Conservation (phyloP, 2,113 vertebrate species). For the Lagenorhynchus albirostris region DNA sequence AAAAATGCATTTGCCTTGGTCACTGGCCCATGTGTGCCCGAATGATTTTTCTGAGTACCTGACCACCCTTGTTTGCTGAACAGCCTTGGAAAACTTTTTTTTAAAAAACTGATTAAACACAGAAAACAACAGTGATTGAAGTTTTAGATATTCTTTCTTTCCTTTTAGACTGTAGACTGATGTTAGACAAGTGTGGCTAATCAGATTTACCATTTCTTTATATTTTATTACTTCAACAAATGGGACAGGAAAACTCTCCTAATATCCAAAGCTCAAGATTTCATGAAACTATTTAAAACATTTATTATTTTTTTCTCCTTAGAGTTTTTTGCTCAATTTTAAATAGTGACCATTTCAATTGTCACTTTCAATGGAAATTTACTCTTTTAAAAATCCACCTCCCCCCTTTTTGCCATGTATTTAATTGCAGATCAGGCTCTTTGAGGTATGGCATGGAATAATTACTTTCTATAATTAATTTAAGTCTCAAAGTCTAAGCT, state of each 20-base stretch:
- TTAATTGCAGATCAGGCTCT: neutral
- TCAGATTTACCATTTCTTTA: slow-evolving; percentile 43
- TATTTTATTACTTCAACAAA: slow-evolving; percentile 57
- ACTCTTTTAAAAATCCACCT: neutral
- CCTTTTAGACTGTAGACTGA: neutral
- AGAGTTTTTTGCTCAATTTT: neutral
- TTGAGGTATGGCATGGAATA: neutral
- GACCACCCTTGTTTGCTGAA: neutral
- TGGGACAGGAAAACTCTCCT: slow-evolving; percentile 9
- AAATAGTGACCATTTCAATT: neutral
- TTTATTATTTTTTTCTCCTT: neutral
- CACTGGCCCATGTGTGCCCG: neutral
- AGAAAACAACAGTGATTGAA: neutral
- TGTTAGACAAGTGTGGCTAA: neutral
- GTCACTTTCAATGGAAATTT: slow-evolving; percentile 5
- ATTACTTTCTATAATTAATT: slow-evolving; percentile 16
- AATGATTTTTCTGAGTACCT: neutral
- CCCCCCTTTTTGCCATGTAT: neutral
- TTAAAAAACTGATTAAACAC: neutral
- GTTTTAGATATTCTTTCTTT: neutral
- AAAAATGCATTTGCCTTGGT: neutral
- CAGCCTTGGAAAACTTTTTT: neutral
- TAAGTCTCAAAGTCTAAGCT: neutral
- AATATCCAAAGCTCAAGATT: slow-evolving; percentile 8
- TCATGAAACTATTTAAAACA: slow-evolving; percentile 23